phyloP scores from a whole-genome alignment of 2,888 invertebrate species.

The Sesamia inferens region DNA sequence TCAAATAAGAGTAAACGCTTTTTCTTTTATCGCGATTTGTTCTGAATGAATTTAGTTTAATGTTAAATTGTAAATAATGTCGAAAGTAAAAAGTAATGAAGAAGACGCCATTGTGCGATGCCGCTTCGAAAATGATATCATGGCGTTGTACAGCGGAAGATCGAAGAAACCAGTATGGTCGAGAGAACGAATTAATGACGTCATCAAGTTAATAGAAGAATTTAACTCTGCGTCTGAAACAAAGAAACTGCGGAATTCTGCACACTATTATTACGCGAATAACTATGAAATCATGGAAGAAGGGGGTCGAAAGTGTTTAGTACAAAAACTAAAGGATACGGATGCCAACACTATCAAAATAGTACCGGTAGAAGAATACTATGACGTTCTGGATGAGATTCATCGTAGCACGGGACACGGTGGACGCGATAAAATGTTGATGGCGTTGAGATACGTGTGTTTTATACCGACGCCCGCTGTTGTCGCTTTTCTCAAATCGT shows the following conservation, averaged over 20 bases:
- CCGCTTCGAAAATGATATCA: constrained; percentile 17
- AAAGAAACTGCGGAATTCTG: constrained; percentile 7
- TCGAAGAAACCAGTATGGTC: constrained; percentile 43
- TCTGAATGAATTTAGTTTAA: constrained; percentile 9
- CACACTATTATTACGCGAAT: constrained; percentile 43
- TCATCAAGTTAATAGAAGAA: constrained; percentile 39
- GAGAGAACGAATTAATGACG: constrained; percentile 18
- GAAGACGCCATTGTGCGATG: constrained; percentile 5
- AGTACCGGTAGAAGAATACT: constrained; percentile 49
- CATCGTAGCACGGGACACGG: constrained; percentile 48
- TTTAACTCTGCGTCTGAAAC: constrained; percentile 1
- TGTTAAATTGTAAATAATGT: constrained; percentile 23
- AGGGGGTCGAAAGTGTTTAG: constrained; percentile 27
- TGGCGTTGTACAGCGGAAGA: neutral
- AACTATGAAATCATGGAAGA: constrained; percentile 41
- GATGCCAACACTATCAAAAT: constrained; percentile 28
- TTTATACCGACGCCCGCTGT: constrained; percentile 43
- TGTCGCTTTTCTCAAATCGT: constrained; percentile 27
- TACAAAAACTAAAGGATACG: constrained; percentile 27
- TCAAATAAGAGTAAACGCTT: neutral
- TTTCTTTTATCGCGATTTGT: neutral
- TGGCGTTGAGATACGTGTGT: constrained; percentile 14
- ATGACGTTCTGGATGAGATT: constrained; percentile 34
- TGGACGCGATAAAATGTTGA: constrained; percentile 45
- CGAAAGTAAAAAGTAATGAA: neutral